phyloP scores from a whole-genome alignment of 2,888 invertebrate species.

The Aphodius sticticus region DNA sequence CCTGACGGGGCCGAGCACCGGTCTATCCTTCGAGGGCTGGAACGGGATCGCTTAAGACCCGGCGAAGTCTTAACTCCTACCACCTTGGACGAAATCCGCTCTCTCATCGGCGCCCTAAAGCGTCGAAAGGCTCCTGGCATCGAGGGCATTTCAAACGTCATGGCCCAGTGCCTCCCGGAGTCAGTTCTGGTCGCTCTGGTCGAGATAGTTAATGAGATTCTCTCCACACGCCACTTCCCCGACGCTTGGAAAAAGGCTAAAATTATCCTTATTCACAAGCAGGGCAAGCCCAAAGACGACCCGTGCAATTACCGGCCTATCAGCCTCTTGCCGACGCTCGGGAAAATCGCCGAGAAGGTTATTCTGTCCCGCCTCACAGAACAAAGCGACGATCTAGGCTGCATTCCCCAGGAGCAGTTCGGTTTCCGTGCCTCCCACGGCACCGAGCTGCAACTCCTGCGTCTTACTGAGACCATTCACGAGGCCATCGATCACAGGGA shows the following conservation, averaged over 20 bases:
- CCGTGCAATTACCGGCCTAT: conserved; percentile 12
- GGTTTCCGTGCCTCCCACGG: neutral
- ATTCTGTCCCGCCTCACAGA: neutral
- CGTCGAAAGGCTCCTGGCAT: neutral
- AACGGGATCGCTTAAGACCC: neutral
- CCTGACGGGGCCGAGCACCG: neutral
- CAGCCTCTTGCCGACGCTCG: conserved; percentile 13
- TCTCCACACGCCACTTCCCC: neutral
- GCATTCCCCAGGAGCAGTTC: conserved; percentile 9
- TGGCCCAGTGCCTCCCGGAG: neutral
- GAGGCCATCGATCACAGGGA: too few species aligned
- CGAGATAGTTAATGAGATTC: neutral
- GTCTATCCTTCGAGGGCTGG: neutral
- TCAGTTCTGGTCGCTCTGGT: neutral
- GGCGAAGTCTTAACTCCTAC: neutral
- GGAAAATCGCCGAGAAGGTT: conserved; percentile 17
- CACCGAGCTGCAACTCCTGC: conserved; percentile 18
- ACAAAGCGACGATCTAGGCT: neutral
- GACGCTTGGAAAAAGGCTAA: neutral
- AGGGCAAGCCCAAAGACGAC: neutral
- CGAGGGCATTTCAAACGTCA: neutral
- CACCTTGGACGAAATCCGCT: neutral
- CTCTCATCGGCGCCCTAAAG: neutral
- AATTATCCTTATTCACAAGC: conserved; percentile 10
- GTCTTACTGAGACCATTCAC: neutral